Base-by-base conservation (phyloP, 2,113 vertebrate species). In the Zootoca vivipara region DNA sequence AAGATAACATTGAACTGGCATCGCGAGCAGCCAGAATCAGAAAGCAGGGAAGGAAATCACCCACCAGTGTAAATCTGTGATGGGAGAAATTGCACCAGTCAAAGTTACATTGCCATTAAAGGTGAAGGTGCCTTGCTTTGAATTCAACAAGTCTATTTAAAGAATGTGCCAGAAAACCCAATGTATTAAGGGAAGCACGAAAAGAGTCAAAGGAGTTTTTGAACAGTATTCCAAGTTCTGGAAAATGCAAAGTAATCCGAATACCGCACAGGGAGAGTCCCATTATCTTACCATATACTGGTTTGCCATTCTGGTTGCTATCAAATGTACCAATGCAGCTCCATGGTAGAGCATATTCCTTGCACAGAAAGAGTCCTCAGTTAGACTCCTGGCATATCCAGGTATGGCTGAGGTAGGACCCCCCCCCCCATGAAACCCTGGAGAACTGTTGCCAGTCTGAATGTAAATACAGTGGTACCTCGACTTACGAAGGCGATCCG, bases 171-270 rank as follows among this genome's bases (percentile, higher is more conserved):
- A 20, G 46, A n/a, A 65, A n/a, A 46, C 22, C 18, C 30, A 69
- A 20, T n/a, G 3, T 84, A 42, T 87, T 85, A 80, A 89, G 87
- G 67, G 69, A 72, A 85, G 24, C 40, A 58, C 10, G 73, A 16
- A 75, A 79, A 72, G 38, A 74, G 28, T 52, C 42, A 20, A 62
- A 62, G 10, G 74, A 35, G n/a, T 64, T 52, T 77, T 67, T 38
- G n/a, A 35, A 67, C 40, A 78, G 73, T 0, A 0, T 46, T 33
- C 46, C 46, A 24, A 33, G 7, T 67, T 88, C 67, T 72, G 69
- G 24, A 73, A 84, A 89, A 77, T 22, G n/a, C 56, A 85, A 75
- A 30, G 35, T 33, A 42, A 64, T 18, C 58, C 42, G 35, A 83
- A 24, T 83, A 40, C 35, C 40, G 35, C 24, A 40, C 26, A 78